Evolutionary conservation across 2,888 invertebrate species (phyloP).

Genomic region (Callimorpha dominula): DNA sequence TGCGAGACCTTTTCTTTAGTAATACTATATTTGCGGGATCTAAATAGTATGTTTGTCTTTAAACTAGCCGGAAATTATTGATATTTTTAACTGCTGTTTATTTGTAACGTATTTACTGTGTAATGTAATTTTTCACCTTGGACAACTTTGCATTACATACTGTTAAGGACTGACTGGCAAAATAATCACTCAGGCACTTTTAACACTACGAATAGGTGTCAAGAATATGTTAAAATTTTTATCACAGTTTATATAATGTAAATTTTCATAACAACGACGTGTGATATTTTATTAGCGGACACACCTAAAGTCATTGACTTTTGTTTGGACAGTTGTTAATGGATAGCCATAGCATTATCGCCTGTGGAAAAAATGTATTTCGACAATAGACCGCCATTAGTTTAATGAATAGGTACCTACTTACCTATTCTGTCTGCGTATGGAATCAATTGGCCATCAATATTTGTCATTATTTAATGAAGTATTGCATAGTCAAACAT

Average conservation of each 20-base stretch:
- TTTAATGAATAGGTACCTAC: conserved; percentile 63
- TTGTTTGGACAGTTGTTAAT: conserved; percentile 68
- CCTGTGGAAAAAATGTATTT: conserved; percentile 51
- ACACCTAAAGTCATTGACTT: conserved; percentile 64
- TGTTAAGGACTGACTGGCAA: neutral
- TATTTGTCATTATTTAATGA: conserved; percentile 61
- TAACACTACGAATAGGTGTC: conserved; percentile 8
- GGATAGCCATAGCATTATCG: conserved; percentile 56
- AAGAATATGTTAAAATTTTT: conserved; percentile 28
- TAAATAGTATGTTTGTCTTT: too few species aligned
- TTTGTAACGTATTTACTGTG: too few species aligned
- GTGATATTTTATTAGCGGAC: conserved; percentile 58
- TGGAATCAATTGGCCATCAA: conserved; percentile 64
- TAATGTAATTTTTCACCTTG: neutral
- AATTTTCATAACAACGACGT: conserved; percentile 31
- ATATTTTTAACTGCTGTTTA: too few species aligned
- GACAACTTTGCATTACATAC: neutral
- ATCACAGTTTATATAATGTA: conserved; percentile 28
- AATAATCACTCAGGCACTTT: neutral
- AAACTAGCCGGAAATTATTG: too few species aligned
- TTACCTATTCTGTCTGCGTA: conserved; percentile 54
- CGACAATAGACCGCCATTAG: conserved; percentile 71
- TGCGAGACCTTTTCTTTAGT: too few species aligned
- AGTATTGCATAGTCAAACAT: conserved; percentile 44
- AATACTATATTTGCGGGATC: too few species aligned